Conservation (phyloP, 2,113 vertebrate genomes). For the Proteles cristata region DNA sequence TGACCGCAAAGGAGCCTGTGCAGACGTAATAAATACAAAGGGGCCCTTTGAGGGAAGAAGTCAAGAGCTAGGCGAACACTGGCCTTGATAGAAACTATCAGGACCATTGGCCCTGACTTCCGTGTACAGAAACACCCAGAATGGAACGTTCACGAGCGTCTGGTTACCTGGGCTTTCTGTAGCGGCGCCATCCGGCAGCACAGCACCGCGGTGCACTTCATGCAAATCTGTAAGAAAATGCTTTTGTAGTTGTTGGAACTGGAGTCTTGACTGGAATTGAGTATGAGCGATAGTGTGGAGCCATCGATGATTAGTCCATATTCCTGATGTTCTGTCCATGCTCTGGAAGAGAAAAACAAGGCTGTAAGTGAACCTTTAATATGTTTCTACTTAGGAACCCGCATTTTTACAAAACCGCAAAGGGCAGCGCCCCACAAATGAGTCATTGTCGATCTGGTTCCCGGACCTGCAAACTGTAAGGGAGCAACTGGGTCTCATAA, state of each 20-base stretch:
- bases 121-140: not conserved
- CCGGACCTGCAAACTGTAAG: not conserved
- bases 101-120: too few relatives aligned
- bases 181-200: constrained; percentile 98
- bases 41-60: not conserved
- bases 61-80: not conserved
- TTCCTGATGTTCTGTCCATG: constrained; percentile 92
- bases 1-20: not conserved
- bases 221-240: constrained; percentile 96
- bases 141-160: not conserved
- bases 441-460: not conserved
- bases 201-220: constrained; percentile 96
- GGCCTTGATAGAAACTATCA: too few relatives aligned
- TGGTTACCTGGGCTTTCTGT: constrained; percentile 96
- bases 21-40: not conserved
- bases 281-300: constrained; percentile 93
- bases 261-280: constrained; percentile 92
- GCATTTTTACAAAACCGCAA: not conserved
- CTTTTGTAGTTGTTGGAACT: constrained; percentile 92
- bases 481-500: not conserved
- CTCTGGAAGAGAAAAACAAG: constrained; percentile 83
- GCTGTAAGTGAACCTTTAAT: not conserved
- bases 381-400: constrained; percentile 8
- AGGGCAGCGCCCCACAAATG: not conserved
- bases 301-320: constrained; percentile 97